Percentiles rank a stretch among this genome's conserved stretches.
Evolutionary conservation across 2,888 invertebrate species (phyloP).

Genomic region (Acanthosoma haemorrhoidale): DNA sequence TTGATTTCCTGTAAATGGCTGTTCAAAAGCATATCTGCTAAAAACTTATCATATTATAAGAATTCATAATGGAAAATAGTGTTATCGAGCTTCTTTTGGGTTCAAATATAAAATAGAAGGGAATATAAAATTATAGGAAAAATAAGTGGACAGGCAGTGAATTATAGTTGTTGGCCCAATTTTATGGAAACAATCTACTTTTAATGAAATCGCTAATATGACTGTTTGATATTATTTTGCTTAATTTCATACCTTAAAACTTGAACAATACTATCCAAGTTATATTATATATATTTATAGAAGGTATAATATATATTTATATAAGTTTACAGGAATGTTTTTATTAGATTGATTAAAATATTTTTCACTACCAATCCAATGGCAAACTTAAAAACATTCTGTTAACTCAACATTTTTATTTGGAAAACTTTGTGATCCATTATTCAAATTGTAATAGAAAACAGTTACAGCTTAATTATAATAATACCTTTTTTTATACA

Average conservation of each 20-base stretch:
- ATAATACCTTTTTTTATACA: slow-evolving; percentile 6
- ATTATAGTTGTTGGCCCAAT: background rate
- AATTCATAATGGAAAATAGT: too few relatives aligned
- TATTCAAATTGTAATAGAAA: slow-evolving; percentile 3
- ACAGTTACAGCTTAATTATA: background rate
- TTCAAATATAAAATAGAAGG: too few relatives aligned
- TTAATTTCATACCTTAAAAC: too few relatives aligned
- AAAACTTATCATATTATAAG: too few relatives aligned
- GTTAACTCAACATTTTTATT: slow-evolving; percentile 10
- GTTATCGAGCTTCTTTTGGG: too few relatives aligned
- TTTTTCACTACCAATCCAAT: background rate
- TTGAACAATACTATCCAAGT: too few relatives aligned
- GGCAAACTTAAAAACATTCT: background rate
- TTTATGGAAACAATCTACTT: too few relatives aligned
- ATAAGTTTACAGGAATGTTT: background rate
- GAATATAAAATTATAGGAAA: too few relatives aligned
- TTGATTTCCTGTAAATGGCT: too few relatives aligned
- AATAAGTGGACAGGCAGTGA: background rate
- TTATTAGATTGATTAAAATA: background rate
- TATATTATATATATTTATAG: background rate
- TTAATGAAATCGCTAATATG: background rate
- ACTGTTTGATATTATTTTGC: background rate
- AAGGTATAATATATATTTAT: background rate
- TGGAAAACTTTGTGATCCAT: background rate
- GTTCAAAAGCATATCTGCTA: too few relatives aligned